phyloP scores from a whole-genome alignment of 2,113 vertebrate genomes.

The Psilopogon haemacephalus region DNA sequence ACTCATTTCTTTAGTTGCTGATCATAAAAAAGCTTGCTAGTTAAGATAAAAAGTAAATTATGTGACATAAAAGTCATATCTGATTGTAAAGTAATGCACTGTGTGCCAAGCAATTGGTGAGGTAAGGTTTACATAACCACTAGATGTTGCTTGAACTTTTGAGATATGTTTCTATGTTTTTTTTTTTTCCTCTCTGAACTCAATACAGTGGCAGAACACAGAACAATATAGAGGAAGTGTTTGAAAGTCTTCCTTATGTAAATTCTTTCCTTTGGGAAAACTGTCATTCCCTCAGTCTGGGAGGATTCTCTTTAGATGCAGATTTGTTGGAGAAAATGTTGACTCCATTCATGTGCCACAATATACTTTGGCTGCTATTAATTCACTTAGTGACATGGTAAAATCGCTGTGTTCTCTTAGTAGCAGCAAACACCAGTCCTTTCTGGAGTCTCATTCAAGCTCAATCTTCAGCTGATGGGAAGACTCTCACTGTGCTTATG shows the following conservation, averaged over 20 bases:
- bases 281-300: background rate
- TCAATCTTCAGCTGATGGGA: background rate
- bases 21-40: slow-evolving; percentile 43
- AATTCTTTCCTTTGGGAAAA: background rate
- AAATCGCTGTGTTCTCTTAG: background rate
- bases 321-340: background rate
- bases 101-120: slow-evolving; percentile 50
- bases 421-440: fast-evolving
- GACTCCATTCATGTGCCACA: background rate
- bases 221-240: background rate
- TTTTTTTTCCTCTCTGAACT: background rate
- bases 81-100: slow-evolving; percentile 51
- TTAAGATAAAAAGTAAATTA: slow-evolving; percentile 67
- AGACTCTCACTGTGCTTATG: background rate
- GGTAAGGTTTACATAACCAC: slow-evolving; percentile 63
- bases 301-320: background rate
- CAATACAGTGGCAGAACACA: background rate
- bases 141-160: slow-evolving; percentile 41
- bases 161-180: slow-evolving; percentile 34
- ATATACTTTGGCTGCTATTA: background rate
- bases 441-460: background rate
- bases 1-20: slow-evolving; percentile 35
- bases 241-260: background rate
- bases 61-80: slow-evolving; percentile 55
- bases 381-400: background rate